Conservation (phyloP, 2,797 vertebrate genomes). For the Enteromius mattozi region DNA sequence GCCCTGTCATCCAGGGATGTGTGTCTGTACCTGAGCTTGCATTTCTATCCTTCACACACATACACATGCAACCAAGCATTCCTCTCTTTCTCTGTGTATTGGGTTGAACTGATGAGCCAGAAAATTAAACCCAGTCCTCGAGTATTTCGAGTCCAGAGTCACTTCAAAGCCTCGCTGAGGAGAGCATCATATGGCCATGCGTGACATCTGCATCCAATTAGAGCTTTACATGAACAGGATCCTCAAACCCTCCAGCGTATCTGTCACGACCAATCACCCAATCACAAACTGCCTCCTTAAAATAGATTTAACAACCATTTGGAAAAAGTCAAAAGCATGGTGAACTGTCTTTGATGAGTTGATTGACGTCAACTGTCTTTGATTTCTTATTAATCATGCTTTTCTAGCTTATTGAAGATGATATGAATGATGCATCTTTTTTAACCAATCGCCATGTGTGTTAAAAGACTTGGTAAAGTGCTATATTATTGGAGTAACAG, state of each 20-base stretch:
- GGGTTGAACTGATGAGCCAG: conserved; percentile 44
- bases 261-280: conserved; percentile 39
- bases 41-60: conserved; percentile 29
- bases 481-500: neutral
- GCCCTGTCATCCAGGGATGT: conserved; percentile 57
- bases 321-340: conserved; percentile 10
- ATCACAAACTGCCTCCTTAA: conserved; percentile 35
- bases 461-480: neutral
- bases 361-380: conserved; percentile 2
- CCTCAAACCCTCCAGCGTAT: conserved; percentile 15
- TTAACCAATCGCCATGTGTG: neutral
- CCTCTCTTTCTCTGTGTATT: conserved; percentile 26
- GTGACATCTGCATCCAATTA: conserved; percentile 47
- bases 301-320: conserved; percentile 39
- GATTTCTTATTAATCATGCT: neutral
- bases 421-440: neutral
- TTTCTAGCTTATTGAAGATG: conserved; percentile 1
- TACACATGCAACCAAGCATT: conserved; percentile 35
- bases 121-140: conserved; percentile 49
- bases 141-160: conserved; percentile 37
- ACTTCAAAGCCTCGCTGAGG: conserved; percentile 38
- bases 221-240: conserved; percentile 43
- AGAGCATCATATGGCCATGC: conserved; percentile 35
- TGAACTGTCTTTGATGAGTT: neutral
- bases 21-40: conserved; percentile 64